Evolutionary conservation across 2,113 vertebrate species (phyloP).

Genomic region (Urocitellus parryii): DNA sequence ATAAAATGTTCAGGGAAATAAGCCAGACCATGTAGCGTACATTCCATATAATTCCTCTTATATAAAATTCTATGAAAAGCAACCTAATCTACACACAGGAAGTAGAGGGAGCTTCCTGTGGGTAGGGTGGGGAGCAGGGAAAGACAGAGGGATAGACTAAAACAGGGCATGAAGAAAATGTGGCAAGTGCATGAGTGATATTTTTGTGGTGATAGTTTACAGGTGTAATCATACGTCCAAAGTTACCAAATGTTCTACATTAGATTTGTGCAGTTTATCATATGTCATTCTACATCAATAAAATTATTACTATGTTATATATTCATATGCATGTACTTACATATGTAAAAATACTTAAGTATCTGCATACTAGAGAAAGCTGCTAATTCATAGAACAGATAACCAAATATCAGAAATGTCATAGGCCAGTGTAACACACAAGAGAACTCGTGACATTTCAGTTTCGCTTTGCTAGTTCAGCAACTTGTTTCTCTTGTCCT

Average conservation of each 20-base stretch:
- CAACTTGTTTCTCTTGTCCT: background rate
- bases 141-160: background rate
- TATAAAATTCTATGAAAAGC: background rate
- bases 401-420: background rate
- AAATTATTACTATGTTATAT: background rate
- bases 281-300: background rate
- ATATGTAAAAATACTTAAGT: background rate
- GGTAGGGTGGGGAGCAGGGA: background rate
- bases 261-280: background rate
- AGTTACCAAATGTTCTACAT: too few species aligned
- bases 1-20: background rate
- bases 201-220: background rate
- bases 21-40: background rate
- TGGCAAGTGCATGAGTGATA: background rate
- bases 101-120: too few species aligned
- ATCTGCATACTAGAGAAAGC: background rate
- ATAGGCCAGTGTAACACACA: background rate
- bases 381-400: background rate
- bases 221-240: too few species aligned
- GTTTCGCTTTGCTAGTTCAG: background rate
- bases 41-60: too few species aligned
- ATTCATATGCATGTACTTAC: background rate
- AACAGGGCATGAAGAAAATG: background rate
- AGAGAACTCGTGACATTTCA: background rate
- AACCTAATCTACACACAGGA: background rate